A percentile compares a stretch with the other conserved stretches of the same genome.
Conservation (phyloP, 2,797 vertebrate species). For the Synanceia verrucosa region DNA sequence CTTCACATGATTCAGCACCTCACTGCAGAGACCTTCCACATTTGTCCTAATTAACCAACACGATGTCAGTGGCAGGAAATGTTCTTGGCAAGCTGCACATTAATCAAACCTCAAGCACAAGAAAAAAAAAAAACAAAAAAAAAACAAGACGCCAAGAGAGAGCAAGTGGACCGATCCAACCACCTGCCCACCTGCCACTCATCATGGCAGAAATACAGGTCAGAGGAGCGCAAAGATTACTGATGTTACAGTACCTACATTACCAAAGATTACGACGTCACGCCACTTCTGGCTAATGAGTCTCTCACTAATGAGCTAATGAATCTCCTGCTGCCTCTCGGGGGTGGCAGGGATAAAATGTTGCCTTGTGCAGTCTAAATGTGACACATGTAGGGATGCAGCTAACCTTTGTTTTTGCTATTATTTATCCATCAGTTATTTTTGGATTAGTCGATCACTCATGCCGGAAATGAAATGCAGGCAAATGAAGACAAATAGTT, state of each 20-base stretch:
- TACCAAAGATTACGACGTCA: slow-evolving; percentile 49
- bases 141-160: background rate
- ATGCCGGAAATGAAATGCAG: background rate
- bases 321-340: slow-evolving; percentile 60
- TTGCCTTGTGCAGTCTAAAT: slow-evolving; percentile 23
- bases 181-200: slow-evolving; percentile 6
- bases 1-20: slow-evolving; percentile 4
- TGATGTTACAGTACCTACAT: slow-evolving; percentile 30
- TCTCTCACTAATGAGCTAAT: slow-evolving; percentile 66
- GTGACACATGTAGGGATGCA: slow-evolving; percentile 23
- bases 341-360: slow-evolving; percentile 41
- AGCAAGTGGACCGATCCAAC: background rate
- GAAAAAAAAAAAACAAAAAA: slow-evolving; percentile 23
- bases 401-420: slow-evolving; percentile 31
- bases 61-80: slow-evolving; percentile 18
- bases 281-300: slow-evolving; percentile 61
- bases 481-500: slow-evolving; percentile 22
- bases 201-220: slow-evolving; percentile 20
- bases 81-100: slow-evolving; percentile 25
- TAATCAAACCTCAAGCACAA: slow-evolving; percentile 30
- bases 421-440: slow-evolving; percentile 15
- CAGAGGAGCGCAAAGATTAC: slow-evolving; percentile 36
- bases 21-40: slow-evolving; percentile 2
- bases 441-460: slow-evolving; percentile 15
- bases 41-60: slow-evolving; percentile 39